phyloP scores from a whole-genome alignment of 2,888 invertebrate species.

The Protonemura montana region DNA sequence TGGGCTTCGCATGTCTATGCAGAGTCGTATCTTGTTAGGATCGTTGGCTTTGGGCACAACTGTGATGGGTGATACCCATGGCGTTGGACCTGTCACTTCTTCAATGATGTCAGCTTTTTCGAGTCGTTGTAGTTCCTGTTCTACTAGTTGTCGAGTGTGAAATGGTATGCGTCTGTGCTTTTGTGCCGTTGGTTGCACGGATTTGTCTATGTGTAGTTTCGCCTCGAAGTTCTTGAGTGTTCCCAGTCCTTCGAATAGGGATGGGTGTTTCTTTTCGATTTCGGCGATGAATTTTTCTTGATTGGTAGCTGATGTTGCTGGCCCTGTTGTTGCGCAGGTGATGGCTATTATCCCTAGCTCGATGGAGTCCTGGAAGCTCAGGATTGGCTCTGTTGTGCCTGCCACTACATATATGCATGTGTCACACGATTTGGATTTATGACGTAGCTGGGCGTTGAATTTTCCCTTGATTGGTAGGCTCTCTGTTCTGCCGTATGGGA shows the following conservation, averaged over 20 bases:
- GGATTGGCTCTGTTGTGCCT: background rate
- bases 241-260: background rate
- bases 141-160: background rate
- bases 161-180: background rate
- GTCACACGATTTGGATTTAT: background rate
- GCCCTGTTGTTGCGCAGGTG: background rate
- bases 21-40: background rate
- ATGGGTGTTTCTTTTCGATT: background rate
- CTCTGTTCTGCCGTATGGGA: background rate
- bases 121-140: background rate
- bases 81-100: background rate
- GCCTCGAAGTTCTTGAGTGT: background rate
- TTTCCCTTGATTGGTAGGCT: background rate
- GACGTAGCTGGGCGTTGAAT: background rate
- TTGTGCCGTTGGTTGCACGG: background rate
- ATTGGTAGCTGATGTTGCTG: background rate
- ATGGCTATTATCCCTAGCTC: background rate
- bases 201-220: background rate
- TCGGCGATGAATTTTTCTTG: background rate
- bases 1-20: slow-evolving; percentile 15
- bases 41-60: slow-evolving; percentile 9
- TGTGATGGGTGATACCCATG: background rate
- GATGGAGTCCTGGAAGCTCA: background rate
- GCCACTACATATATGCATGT: background rate
- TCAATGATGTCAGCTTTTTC: slow-evolving; percentile 20